Evolutionary conservation across 2,797 vertebrate genomes (phyloP), one percentile per base, ranked within the genome.

Genomic region (Acomys russatus): DNA sequence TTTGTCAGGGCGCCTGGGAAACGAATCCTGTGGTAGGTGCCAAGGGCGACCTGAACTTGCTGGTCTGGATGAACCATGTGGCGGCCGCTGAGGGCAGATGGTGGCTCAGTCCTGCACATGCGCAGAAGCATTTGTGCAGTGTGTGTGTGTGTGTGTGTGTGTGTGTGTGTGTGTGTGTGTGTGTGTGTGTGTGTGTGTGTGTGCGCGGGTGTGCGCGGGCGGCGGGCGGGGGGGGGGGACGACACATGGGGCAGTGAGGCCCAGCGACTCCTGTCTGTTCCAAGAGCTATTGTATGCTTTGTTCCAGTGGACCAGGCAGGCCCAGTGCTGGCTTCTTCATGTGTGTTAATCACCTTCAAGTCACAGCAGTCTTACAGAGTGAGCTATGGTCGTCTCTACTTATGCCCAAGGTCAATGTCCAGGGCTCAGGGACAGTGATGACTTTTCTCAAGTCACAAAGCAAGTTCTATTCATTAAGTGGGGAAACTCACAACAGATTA

Each of bases 181-280:
- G 44, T 44, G 44, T 44, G 44, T 44, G 3, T 44, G 44, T 44
- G 44, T 44, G 44, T 44, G 44, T 44, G 44, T 44, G 44, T 4
- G 44, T 4, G 44, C 44, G 44, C 44, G 44, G 3, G 44, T 4
- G 44, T 4, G 44, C 44, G 44, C 44, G 44, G 56, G 56, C 5
- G 56, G 3, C 14, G 15, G 56, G 84, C n/a, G n/a, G n/a, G n/a
- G n/a, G n/a, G n/a, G n/a, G n/a, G n/a, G n/a, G n/a, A n/a, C n/a
- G n/a, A n/a, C n/a, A n/a, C n/a, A n/a, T n/a, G n/a, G 83, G 33
- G 56, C 9, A 0, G 66, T 3, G 3, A 23, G 28, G 64, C 9
- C 4, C 0, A 0, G n/a, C n/a, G 0, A 0, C 18, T 79, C 12
- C 56, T 56, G 0, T 23, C 78, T 22, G 1, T 59, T 54, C 11